phyloP scores from a whole-genome alignment of 2,113 vertebrate genomes.

The Gadus macrocephalus region DNA sequence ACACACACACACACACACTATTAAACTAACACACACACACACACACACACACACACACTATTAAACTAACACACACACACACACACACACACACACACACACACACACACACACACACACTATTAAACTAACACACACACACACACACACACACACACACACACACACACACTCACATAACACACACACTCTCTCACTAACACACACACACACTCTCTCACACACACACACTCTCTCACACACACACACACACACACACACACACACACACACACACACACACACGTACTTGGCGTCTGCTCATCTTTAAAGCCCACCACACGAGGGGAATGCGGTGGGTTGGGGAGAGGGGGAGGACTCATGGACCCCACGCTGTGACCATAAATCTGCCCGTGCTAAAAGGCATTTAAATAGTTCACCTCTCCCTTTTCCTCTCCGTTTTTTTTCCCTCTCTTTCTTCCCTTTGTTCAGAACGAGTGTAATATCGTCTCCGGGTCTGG shows the following conservation, averaged over 20 bases:
- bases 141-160: background rate
- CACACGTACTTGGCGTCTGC: background rate
- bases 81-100: background rate
- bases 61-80: too few relatives aligned
- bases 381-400: background rate
- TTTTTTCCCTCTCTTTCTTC: background rate
- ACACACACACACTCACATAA: too few relatives aligned
- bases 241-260: background rate
- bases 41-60: background rate
- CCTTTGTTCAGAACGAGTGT: background rate
- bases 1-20: too few relatives aligned
- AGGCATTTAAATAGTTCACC: background rate
- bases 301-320: background rate
- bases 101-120: too few relatives aligned
- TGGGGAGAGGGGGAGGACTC: too few relatives aligned
- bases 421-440: background rate
- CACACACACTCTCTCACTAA: background rate
- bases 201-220: too few relatives aligned
- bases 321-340: background rate
- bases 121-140: too few relatives aligned
- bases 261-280: too few relatives aligned
- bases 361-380: background rate
- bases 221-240: too few relatives aligned
- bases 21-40: too few relatives aligned
- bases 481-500: background rate